These are phyloP conservation scores for Bagarius yarrelli DNA, from an alignment of 2,113 vertebrate genomes.

Conservation along the genomic window DNA sequence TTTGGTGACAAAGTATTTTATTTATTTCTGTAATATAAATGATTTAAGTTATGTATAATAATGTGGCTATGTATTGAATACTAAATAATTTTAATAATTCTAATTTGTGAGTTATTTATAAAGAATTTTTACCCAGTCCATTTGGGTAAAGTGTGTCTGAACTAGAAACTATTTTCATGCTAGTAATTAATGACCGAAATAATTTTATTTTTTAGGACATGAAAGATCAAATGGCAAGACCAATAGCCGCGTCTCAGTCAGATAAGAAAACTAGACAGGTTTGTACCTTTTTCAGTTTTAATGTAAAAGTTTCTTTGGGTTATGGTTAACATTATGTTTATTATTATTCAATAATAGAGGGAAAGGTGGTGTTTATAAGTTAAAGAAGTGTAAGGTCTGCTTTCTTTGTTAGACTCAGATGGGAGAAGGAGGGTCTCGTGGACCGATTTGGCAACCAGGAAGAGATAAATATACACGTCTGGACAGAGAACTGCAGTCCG, in stretches of 20 bases:
- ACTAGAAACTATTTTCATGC: background rate
- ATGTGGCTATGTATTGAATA: background rate
- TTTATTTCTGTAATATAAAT: background rate
- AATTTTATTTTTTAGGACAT: slow-evolving; percentile 77
- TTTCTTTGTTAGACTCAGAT: slow-evolving; percentile 71
- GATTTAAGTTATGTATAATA: background rate
- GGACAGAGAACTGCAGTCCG: slow-evolving; percentile 82
- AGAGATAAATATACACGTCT: slow-evolving; percentile 79
- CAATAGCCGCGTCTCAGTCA: slow-evolving; percentile 73
- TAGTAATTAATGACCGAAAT: background rate
- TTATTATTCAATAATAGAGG: background rate
- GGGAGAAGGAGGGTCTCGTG: slow-evolving; percentile 75
- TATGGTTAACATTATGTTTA: background rate
- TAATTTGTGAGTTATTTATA: background rate
- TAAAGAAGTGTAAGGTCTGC: background rate
- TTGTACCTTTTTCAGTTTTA: slow-evolving; percentile 47
- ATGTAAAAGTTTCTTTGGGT: background rate
- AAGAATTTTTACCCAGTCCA: background rate
- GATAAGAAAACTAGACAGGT: slow-evolving; percentile 90
- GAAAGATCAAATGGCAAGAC: slow-evolving; percentile 94
- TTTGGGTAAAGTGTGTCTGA: background rate
- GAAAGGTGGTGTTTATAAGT: background rate
- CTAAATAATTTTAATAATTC: background rate
- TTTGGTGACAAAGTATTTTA: too few relatives aligned
- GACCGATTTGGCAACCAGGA: slow-evolving; percentile 75